These are phyloP conservation scores for Artemia sinica DNA, from an alignment of 2,888 invertebrate species.

Conservation along the genomic window DNA sequence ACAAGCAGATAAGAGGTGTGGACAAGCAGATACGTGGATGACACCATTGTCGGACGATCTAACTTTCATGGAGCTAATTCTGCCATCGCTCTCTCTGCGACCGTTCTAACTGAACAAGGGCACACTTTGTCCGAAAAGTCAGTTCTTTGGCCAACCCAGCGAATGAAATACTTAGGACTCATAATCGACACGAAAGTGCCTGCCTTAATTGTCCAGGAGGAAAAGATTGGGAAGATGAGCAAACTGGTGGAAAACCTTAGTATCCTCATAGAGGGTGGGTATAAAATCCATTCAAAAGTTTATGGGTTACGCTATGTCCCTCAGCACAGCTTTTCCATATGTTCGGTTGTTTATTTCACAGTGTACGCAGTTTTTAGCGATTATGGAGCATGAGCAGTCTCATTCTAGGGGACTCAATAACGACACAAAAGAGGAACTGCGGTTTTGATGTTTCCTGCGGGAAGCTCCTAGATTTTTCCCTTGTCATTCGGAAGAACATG, in stretches of 20 bases:
- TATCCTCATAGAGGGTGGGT: not conserved
- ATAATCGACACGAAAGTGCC: not conserved
- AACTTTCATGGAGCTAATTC: too few relatives aligned
- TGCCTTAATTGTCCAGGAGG: not conserved
- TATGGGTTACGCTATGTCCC: not conserved
- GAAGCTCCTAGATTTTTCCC: not conserved
- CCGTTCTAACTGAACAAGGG: not conserved
- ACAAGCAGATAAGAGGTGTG: too few relatives aligned
- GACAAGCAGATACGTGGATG: too few relatives aligned
- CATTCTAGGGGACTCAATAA: not conserved
- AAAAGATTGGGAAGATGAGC: not conserved
- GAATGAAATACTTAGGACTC: not conserved
- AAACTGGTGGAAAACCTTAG: not conserved
- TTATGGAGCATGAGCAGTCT: not conserved
- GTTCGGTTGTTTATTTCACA: constrained; percentile 3
- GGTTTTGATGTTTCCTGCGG: not conserved
- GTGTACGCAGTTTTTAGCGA: not conserved
- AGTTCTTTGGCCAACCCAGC: not conserved
- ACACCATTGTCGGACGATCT: too few relatives aligned
- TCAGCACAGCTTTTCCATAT: not conserved
- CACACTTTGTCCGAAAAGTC: not conserved
- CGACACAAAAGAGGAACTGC: too few relatives aligned
- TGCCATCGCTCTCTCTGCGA: not conserved
- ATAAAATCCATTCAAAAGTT: not conserved
- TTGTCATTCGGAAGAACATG: not conserved